Evolutionary conservation across 2,888 invertebrate genomes (phyloP).

Genomic region (Dicyrtoma fusca): DNA sequence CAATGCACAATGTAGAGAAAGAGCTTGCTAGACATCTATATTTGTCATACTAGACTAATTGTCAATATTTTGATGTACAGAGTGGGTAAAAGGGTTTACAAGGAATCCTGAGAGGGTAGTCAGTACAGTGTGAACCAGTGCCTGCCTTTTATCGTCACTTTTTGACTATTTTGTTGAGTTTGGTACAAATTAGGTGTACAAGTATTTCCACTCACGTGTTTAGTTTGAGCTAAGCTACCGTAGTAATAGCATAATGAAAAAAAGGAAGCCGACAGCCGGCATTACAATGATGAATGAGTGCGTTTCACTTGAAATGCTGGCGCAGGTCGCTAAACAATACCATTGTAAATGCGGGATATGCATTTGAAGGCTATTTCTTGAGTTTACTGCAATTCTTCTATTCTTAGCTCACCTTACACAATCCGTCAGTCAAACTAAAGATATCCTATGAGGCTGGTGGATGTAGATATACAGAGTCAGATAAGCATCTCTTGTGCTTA

Average conservation of each 20-base stretch:
- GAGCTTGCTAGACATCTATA: too few relatives aligned
- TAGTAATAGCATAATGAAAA: not conserved
- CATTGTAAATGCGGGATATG: not conserved
- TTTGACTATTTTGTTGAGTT: constrained; percentile 31
- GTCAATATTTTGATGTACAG: too few relatives aligned
- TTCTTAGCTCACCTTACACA: not conserved
- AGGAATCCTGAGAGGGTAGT: too few relatives aligned
- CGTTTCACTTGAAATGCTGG: constrained; percentile 23
- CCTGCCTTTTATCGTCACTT: constrained; percentile 1
- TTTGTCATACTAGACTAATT: too few relatives aligned
- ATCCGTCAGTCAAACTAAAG: too few relatives aligned
- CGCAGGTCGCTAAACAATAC: constrained; percentile 20
- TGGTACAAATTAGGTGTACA: constrained; percentile 5
- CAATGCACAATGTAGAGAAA: too few relatives aligned
- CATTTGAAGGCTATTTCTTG: not conserved
- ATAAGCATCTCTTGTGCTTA: too few relatives aligned
- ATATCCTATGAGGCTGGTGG: too few relatives aligned
- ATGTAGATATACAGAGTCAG: too few relatives aligned
- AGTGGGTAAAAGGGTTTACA: too few relatives aligned
- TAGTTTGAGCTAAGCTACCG: not conserved
- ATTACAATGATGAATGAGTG: constrained; percentile 30
- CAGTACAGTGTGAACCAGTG: not conserved
- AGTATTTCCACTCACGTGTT: constrained; percentile 5
- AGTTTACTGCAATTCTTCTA: constrained; percentile 2
- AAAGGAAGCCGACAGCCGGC: constrained; percentile 33